A percentile compares a stretch with the other conserved stretches of the same genome.
Conservation (phyloP, 2,888 invertebrate species). For the Sturmia bella region DNA sequence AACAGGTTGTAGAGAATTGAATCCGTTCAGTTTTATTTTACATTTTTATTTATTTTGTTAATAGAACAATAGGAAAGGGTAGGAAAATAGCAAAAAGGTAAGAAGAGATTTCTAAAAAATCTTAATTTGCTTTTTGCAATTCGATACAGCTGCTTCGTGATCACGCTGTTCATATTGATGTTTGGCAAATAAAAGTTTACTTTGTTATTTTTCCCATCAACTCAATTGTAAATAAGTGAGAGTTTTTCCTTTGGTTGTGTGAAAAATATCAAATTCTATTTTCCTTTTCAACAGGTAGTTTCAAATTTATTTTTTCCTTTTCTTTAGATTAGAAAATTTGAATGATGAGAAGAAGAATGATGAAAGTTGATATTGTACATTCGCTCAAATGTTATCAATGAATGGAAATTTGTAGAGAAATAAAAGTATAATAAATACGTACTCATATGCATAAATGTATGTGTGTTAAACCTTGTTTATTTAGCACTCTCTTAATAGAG, state of each 20-base stretch:
- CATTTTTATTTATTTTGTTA: not conserved
- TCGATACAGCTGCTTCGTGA: constrained; percentile 58
- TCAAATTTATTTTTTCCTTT: constrained; percentile 37
- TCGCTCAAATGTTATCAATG: no score
- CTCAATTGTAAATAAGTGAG: constrained; percentile 8
- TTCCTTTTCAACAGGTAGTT: constrained; percentile 51
- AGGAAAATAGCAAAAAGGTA: constrained; percentile 12
- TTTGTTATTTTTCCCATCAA: constrained; percentile 27
- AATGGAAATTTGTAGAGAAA: no score
- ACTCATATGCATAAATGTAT: no score
- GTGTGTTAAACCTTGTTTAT: no score
- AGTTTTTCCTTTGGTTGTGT: not conserved
- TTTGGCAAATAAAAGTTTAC: constrained; percentile 52
- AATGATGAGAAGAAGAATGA: not conserved
- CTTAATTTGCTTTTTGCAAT: constrained; percentile 53
- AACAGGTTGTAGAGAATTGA: constrained; percentile 54
- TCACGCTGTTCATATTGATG: constrained; percentile 19
- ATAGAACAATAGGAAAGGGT: constrained; percentile 36
- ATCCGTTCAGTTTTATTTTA: constrained; percentile 42
- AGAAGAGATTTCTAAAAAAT: not conserved
- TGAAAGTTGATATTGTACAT: constrained; percentile 43
- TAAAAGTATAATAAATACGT: no score
- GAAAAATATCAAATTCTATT: constrained; percentile 56
- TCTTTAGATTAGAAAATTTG: constrained; percentile 30
- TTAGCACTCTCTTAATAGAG: no score